These are phyloP conservation scores for Eledona agricola DNA, from an alignment of 2,888 invertebrate genomes.

Conservation along the genomic window DNA sequence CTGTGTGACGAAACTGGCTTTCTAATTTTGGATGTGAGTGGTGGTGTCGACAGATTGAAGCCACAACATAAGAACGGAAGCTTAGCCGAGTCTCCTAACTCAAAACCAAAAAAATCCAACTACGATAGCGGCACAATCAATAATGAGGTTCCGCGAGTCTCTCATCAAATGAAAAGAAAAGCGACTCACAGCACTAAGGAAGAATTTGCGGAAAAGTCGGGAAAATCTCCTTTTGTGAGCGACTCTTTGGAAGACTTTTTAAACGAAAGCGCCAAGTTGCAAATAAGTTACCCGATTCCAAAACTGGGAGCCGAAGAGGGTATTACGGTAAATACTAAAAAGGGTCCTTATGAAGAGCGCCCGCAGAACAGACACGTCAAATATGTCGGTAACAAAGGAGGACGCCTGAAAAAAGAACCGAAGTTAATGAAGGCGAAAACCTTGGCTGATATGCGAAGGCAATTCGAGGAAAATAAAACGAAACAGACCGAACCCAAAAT, in stretches of 20 bases:
- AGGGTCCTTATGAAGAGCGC: conserved; percentile 29
- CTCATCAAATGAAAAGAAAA: conserved; percentile 10
- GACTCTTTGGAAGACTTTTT: conserved; percentile 65
- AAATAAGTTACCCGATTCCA: conserved; percentile 61
- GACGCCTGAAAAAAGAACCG: conserved; percentile 26
- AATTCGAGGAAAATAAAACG: no score
- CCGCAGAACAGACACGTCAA: no score
- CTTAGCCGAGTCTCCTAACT: no score
- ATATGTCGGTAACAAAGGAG: conserved; percentile 7
- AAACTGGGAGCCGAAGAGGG: conserved; percentile 56
- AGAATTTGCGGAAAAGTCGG: conserved; percentile 12
- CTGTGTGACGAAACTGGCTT: conserved; percentile 42
- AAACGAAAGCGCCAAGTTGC: conserved; percentile 62
- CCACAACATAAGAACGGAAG: not conserved
- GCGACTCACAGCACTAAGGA: conserved; percentile 10
- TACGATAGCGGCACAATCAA: no score
- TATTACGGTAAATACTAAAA: conserved; percentile 39
- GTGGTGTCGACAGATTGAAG: conserved; percentile 44
- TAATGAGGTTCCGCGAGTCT: no score
- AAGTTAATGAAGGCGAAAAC: conserved; percentile 62
- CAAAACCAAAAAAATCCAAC: no score
- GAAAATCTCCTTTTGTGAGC: conserved; percentile 62
- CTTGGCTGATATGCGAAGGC: conserved; percentile 65
- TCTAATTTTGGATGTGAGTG: conserved; percentile 46
- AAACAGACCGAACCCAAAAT: no score